Percentiles rank a stretch among this genome's conserved stretches.
These are phyloP conservation scores for Dysmachus trigonus DNA, from an alignment of 2,888 invertebrate species.

Conservation along the genomic window DNA sequence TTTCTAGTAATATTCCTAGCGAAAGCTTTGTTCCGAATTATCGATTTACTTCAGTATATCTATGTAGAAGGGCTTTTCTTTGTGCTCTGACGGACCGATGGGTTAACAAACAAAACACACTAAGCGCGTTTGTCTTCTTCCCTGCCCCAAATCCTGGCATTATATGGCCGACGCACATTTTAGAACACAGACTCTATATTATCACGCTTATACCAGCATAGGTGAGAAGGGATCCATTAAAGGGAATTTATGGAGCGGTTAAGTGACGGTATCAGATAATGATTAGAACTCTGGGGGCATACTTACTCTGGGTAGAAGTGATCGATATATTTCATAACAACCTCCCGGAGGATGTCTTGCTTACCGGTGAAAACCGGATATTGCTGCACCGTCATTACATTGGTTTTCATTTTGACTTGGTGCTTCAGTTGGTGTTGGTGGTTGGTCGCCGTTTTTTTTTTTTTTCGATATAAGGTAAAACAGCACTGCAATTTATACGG, in stretches of 20 bases:
- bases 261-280: background rate
- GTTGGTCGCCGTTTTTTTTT: conserved; percentile 40
- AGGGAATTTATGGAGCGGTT: background rate
- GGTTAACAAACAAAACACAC: conserved; percentile 12
- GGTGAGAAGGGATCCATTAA: background rate
- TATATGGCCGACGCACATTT: background rate
- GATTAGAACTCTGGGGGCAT: background rate
- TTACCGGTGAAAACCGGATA: conserved; percentile 70
- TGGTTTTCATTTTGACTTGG: conserved; percentile 57
- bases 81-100: background rate
- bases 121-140: background rate
- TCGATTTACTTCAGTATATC: background rate
- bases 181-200: background rate
- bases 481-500: background rate
- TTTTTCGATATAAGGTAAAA: background rate
- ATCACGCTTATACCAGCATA: background rate
- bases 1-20: background rate
- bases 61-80: background rate
- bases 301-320: conserved; percentile 78
- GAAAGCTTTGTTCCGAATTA: background rate
- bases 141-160: background rate
- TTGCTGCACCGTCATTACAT: conserved; percentile 69
- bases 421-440: background rate
- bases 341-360: conserved; percentile 75
- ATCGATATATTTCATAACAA: conserved; percentile 76